Evolutionary conservation across 2,888 invertebrate species (phyloP).

Genomic region (Nebria salina): DNA sequence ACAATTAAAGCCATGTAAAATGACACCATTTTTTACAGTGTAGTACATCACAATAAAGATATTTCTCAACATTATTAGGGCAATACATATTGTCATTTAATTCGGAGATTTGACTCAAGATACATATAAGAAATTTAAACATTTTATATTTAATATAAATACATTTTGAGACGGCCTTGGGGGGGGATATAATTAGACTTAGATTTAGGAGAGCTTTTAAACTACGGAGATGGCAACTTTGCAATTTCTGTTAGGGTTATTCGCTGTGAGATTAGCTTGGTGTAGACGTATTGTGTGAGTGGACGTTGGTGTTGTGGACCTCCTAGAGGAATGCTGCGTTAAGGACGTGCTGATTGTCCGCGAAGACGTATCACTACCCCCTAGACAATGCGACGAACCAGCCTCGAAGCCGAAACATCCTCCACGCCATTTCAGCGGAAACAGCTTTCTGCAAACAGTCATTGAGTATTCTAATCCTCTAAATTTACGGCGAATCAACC

Average conservation of each 20-base stretch:
- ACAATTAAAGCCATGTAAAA: neutral
- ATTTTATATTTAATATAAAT: neutral
- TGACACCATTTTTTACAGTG: neutral
- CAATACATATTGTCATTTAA: neutral
- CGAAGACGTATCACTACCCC: constrained; percentile 54
- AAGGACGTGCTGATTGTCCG: constrained; percentile 59
- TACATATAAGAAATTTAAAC: neutral
- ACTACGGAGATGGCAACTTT: constrained; percentile 61
- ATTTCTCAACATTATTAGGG: neutral
- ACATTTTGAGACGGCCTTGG: neutral
- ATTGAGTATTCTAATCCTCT: neutral
- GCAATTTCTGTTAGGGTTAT: constrained; percentile 55
- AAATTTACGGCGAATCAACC: neutral
- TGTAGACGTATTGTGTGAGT: constrained; percentile 60
- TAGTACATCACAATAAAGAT: neutral
- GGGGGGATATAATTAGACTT: neutral
- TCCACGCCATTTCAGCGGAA: constrained; percentile 77
- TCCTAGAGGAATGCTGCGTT: constrained; percentile 56
- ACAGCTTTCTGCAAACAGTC: constrained; percentile 66
- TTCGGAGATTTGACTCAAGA: neutral
- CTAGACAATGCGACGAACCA: constrained; percentile 56
- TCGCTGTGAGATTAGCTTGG: constrained; percentile 48
- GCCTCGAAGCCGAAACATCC: constrained; percentile 61
- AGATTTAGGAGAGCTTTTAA: constrained; percentile 48
- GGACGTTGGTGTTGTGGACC: constrained; percentile 55